phyloP scores from a whole-genome alignment of 1,140 invertebrate genomes.

The Chrysoperla carnea region DNA sequence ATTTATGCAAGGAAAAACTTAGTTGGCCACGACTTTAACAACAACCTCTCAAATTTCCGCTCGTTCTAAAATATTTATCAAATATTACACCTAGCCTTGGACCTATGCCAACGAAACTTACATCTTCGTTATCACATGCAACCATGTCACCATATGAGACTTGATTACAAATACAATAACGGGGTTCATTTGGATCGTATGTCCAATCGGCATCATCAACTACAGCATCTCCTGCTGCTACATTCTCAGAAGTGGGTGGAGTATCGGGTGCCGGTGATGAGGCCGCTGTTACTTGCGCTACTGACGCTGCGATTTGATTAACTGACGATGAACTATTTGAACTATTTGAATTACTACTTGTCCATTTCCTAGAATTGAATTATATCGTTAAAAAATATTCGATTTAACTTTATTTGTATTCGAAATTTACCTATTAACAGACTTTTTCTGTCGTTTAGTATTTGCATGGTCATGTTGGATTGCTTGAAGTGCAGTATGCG shows the following conservation, averaged over 20 bases:
- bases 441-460: constrained; percentile 51
- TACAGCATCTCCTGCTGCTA: constrained; percentile 26
- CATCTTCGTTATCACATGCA: constrained; percentile 93
- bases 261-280: constrained; percentile 9
- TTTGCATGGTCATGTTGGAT: constrained; percentile 34
- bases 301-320: constrained; percentile 7
- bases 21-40: no score
- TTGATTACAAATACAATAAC: constrained; percentile 96
- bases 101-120: constrained; percentile 39
- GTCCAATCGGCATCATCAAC: constrained; percentile 52
- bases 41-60: no score
- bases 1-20: no score
- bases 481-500: constrained; percentile 60
- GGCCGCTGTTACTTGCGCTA: constrained; percentile 3
- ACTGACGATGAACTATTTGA: constrained; percentile 7
- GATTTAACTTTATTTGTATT: not conserved
- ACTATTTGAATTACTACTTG: constrained; percentile 6
- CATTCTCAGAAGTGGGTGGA: constrained; percentile 11
- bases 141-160: constrained; percentile 99
- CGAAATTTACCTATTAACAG: not conserved
- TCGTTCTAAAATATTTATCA: no score
- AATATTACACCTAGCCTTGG: no score
- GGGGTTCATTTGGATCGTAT: constrained; percentile 81
- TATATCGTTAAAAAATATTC: not conserved
- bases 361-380: constrained; percentile 8